phyloP scores from a whole-genome alignment of 1,140 invertebrate genomes.

The Drosophila eugracilis region DNA sequence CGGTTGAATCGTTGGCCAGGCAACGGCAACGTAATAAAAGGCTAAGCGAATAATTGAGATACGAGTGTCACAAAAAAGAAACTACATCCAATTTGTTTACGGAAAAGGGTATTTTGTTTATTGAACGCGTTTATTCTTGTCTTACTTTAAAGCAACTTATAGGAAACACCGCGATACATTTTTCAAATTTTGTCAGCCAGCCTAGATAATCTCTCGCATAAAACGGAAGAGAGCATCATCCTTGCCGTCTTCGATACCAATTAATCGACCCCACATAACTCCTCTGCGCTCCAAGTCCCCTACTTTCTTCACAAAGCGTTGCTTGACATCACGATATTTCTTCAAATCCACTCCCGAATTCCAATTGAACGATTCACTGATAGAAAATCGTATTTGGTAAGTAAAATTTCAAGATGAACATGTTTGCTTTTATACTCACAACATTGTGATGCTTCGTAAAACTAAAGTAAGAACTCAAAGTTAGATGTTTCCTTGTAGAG shows the following conservation, averaged over 20 bases:
- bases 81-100: not conserved
- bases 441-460: slow-evolving; percentile 29
- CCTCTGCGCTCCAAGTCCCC: slow-evolving; percentile 18
- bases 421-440: slow-evolving; percentile 9
- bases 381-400: no score
- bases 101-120: slow-evolving; percentile 9
- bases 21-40: slow-evolving; percentile 38
- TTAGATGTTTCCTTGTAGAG: slow-evolving; percentile 17
- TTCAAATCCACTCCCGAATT: slow-evolving; percentile 4
- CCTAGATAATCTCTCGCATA: slow-evolving; percentile 10
- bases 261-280: slow-evolving; percentile 9
- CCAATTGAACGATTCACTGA: slow-evolving; percentile 22
- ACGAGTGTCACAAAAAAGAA: slow-evolving; percentile 14
- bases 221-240: slow-evolving; percentile 19
- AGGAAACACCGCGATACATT: not conserved
- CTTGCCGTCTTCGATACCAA: slow-evolving; percentile 28
- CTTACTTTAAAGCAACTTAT: not conserved
- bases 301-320: slow-evolving; percentile 2
- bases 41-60: slow-evolving; percentile 53
- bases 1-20: slow-evolving; percentile 48
- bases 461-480: slow-evolving; percentile 13
- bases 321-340: slow-evolving; percentile 21
- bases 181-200: slow-evolving; percentile 14
- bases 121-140: slow-evolving; percentile 8
- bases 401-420: rapidly evolving